Percentiles rank a stretch among this genome's conserved stretches.
Evolutionary conservation across 35 echinoderm and acorn worm genomes (phyloP).

Genomic region (Hemicentrotus pulcherrimus): DNA sequence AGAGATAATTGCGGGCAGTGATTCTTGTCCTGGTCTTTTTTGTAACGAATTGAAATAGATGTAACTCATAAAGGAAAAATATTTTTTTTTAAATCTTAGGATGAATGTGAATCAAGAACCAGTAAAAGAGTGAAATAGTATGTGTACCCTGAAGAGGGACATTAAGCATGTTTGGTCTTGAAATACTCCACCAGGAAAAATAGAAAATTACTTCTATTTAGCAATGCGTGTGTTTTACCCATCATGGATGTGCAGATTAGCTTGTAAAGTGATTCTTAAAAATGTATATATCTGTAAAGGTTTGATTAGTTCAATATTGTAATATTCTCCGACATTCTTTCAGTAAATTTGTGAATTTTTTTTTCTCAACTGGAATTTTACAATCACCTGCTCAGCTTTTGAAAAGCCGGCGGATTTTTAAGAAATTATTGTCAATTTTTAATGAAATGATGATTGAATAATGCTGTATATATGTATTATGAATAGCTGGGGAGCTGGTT

Average conservation of each 20-base stretch:
- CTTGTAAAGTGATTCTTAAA: neutral
- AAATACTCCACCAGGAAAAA: neutral
- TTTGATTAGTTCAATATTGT: neutral
- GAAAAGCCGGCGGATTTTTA: neutral
- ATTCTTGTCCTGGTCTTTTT: too few species aligned
- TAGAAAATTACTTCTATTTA: neutral
- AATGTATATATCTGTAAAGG: neutral
- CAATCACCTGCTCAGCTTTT: neutral
- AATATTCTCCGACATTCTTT: neutral
- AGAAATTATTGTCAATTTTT: conserved; percentile 1
- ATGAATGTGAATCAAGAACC: neutral
- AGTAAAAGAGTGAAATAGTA: neutral
- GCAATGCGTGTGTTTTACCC: neutral
- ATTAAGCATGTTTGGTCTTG: neutral
- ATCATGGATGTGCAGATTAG: conserved; percentile 2
- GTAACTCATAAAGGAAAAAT: neutral
- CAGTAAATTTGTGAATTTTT: neutral
- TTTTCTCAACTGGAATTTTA: conserved; percentile 25
- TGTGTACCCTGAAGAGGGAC: neutral
- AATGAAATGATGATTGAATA: conserved; percentile 1
- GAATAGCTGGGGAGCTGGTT: neutral
- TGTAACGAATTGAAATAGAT: too few species aligned
- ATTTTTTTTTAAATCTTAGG: neutral
- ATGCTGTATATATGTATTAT: conserved; percentile 17
- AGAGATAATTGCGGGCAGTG: too few species aligned